Evolutionary conservation across 2,113 vertebrate species (phyloP).

Genomic region (Cyprinodon tularosa): DNA sequence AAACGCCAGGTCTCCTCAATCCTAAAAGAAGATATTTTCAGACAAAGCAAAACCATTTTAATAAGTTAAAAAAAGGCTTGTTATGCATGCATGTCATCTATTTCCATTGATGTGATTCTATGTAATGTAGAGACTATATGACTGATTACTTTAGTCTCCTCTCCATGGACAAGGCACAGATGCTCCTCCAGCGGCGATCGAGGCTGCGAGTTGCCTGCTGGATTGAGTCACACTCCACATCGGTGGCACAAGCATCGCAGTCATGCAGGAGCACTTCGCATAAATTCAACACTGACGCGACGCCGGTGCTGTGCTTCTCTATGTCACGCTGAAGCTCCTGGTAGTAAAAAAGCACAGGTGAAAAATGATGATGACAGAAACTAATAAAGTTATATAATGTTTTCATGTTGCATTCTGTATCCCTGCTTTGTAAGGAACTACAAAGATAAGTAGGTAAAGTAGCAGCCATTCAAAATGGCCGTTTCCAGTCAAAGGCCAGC

Average conservation of each 20-base stretch:
- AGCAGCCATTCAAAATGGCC: too few species aligned
- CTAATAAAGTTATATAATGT: not conserved
- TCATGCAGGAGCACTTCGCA: constrained; percentile 98
- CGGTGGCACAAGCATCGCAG: constrained; percentile 95
- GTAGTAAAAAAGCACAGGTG: not conserved
- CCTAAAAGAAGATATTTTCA: constrained; percentile 68
- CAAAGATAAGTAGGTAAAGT: too few species aligned
- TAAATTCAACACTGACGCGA: constrained; percentile 94
- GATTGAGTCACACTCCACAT: constrained; percentile 95
- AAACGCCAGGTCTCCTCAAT: constrained; percentile 97
- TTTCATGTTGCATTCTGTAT: too few species aligned
- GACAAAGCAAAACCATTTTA: not conserved
- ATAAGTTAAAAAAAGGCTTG: not conserved
- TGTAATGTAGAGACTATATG: not conserved
- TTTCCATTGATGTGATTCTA: not conserved
- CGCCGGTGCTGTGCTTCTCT: constrained; percentile 95
- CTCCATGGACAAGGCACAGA: constrained; percentile 97
- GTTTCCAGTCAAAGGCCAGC: too few species aligned
- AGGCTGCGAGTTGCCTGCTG: constrained; percentile 94
- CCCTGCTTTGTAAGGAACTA: too few species aligned
- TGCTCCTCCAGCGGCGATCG: constrained; percentile 96
- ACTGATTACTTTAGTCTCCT: constrained; percentile 88
- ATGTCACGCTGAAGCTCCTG: constrained; percentile 97
- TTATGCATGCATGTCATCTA: not conserved
- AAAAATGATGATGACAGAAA: not conserved